Evolutionary conservation across 2,888 invertebrate genomes (phyloP).

Genomic region (Phlogophora meticulosa): DNA sequence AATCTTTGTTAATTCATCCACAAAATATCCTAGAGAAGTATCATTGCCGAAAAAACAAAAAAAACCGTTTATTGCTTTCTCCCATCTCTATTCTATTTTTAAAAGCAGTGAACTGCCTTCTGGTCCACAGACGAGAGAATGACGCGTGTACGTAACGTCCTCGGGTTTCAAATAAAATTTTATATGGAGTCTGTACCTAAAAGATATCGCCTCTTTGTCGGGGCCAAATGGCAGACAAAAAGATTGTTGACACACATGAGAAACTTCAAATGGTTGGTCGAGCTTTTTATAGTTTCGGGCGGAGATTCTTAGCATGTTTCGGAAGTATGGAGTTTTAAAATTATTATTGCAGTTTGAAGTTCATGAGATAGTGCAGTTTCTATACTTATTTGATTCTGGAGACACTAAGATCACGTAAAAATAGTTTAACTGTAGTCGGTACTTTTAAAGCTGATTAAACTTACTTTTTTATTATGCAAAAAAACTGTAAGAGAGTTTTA

Average conservation of each 20-base stretch:
- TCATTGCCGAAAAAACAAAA: no score
- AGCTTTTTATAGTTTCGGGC: slow-evolving; percentile 16
- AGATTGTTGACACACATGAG: slow-evolving; percentile 45
- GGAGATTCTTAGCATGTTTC: background rate
- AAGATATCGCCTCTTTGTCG: slow-evolving; percentile 46
- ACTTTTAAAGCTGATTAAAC: no score
- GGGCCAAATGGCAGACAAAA: slow-evolving; percentile 39
- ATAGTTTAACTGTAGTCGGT: no score
- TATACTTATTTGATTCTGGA: no score
- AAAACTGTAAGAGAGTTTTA: no score
- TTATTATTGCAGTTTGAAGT: background rate
- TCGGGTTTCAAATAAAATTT: slow-evolving; percentile 52
- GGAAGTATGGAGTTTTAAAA: background rate
- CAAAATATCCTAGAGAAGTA: no score
- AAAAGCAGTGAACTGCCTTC: slow-evolving; percentile 28
- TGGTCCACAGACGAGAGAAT: slow-evolving; percentile 23
- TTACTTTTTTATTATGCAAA: no score
- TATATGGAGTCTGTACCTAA: slow-evolving; percentile 47
- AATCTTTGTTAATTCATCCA: no score
- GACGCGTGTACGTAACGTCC: slow-evolving; percentile 33
- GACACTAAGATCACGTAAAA: no score
- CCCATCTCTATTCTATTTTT: slow-evolving; percentile 36
- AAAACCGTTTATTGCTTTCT: background rate
- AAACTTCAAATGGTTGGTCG: slow-evolving; percentile 20
- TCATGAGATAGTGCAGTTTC: background rate